Base-by-base conservation (phyloP, 2,888 invertebrate genomes). In the Hypsopygia costalis region DNA sequence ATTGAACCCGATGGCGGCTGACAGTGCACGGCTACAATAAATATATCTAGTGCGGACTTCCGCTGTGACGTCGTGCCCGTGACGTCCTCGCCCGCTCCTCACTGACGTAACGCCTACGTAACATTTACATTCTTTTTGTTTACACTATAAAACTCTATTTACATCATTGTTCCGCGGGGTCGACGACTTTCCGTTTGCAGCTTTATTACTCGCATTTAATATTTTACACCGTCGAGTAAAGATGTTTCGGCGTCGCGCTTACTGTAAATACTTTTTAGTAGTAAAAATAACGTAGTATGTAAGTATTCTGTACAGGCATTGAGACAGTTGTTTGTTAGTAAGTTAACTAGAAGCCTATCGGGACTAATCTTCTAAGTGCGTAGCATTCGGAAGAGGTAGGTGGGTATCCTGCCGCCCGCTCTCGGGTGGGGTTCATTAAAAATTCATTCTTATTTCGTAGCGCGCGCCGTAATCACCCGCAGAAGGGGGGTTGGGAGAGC, bases 281-380 rank as follows among this genome's bases (percentile, higher is more conserved):
- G 16, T 16, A 16, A 16, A 16, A 3, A 16, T 16, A 16, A 16
- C 16, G 16, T 25, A 25, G n/a, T n/a, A 25, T 25, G n/a, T 36
- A 35, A 38, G 34, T 38, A 38, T 37, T 36, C 21, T 1, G 25
- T 32, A 21, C 12, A 11, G 34, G 43, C 41, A 51, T 46, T 47
- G 49, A 42, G 58, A 55, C 58, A 16, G 16, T 16, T 16, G 3
- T 16, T 67, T 62, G 56, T 63, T 63, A 69, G 77, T 71, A 69
- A 77, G 74, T 74, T 70, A 77, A 72, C 67, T 73, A 65, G 65
- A 69, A 64, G 61, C 73, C 85, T 80, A 83, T 62, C 64, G 83
- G 80, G 86, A 80, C 86, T 87, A 88, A 88, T 87, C 85, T 87
- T 69, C 81, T 86, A 85, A 87, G 88, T 87, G 87, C 86, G 87